These are phyloP conservation scores for Mycteria americana DNA, from an alignment of 2,797 vertebrate species.

Conservation along the genomic window DNA sequence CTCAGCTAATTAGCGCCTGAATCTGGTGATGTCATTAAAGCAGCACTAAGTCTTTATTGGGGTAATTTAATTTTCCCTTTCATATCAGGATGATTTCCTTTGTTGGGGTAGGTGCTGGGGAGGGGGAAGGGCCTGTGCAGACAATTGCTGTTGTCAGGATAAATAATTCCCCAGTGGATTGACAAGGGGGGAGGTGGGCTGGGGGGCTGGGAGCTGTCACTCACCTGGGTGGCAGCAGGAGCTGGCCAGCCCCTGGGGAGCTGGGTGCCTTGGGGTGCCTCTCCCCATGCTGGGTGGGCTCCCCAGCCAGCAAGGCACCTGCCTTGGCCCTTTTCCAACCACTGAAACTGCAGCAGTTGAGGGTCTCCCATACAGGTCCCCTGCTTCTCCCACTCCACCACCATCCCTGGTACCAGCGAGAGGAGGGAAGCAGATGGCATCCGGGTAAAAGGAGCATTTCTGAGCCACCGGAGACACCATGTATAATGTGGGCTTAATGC, in stretches of 20 bases:
- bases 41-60: conserved; percentile 69
- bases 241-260: not conserved
- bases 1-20: conserved; percentile 70
- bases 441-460: not conserved
- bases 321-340: not conserved
- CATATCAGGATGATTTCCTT: conserved; percentile 73
- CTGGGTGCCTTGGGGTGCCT: not conserved
- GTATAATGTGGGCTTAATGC: accelerated
- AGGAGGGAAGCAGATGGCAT: not conserved
- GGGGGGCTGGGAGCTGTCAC: conserved; percentile 46
- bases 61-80: conserved; percentile 76
- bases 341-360: accelerated
- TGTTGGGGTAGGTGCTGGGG: conserved; percentile 63
- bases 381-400: not conserved
- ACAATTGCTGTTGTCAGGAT: conserved; percentile 70
- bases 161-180: conserved; percentile 60
- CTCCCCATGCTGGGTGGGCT: accelerated
- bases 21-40: conserved; percentile 74
- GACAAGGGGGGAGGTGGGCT: conserved; percentile 40
- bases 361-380: not conserved
- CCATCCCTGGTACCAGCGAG: accelerated
- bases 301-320: not conserved
- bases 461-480: not conserved
- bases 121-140: conserved; percentile 36
- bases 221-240: not conserved